phyloP scores from a whole-genome alignment of 2,888 invertebrate genomes.

The Carterocephalus palaemon region DNA sequence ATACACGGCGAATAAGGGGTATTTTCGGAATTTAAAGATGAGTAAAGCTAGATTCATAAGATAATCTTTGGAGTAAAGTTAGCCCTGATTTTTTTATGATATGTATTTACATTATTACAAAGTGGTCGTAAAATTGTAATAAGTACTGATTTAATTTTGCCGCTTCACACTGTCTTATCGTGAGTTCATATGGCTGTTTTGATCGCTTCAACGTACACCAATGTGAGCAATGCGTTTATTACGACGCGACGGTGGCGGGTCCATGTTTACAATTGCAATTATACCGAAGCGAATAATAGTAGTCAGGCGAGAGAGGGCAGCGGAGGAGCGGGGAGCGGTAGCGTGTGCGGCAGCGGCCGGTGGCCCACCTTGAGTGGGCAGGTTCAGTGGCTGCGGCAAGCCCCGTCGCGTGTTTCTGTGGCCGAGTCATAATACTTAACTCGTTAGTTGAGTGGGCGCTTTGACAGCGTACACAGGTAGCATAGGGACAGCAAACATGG shows the following conservation, averaged over 20 bases:
- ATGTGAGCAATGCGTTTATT: constrained; percentile 35
- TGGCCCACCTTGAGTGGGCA: constrained; percentile 76
- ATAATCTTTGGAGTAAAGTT: too few relatives aligned
- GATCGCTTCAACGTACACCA: constrained; percentile 1
- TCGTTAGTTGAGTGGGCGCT: constrained; percentile 59
- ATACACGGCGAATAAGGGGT: too few relatives aligned
- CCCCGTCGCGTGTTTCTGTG: constrained; percentile 54
- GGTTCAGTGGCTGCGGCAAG: constrained; percentile 57
- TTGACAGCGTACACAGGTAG: constrained; percentile 37
- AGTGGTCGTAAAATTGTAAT: too few relatives aligned
- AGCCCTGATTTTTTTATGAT: too few relatives aligned
- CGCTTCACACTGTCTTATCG: too few relatives aligned
- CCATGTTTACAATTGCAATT: constrained; percentile 63
- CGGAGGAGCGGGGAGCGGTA: constrained; percentile 55
- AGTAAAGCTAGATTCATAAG: too few relatives aligned
- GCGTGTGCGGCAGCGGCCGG: constrained; percentile 47
- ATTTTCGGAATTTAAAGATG: too few relatives aligned
- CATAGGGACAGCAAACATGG: constrained; percentile 50
- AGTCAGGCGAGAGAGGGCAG: constrained; percentile 42
- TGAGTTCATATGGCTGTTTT: too few relatives aligned
- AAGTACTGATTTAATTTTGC: too few relatives aligned
- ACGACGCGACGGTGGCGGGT: constrained; percentile 43
- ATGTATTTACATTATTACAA: too few relatives aligned
- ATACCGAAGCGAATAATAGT: constrained; percentile 35
- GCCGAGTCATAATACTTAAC: constrained; percentile 32